These are phyloP conservation scores for Mamestra configurata DNA, from an alignment of 1,140 invertebrate genomes.

Conservation along the genomic window DNA sequence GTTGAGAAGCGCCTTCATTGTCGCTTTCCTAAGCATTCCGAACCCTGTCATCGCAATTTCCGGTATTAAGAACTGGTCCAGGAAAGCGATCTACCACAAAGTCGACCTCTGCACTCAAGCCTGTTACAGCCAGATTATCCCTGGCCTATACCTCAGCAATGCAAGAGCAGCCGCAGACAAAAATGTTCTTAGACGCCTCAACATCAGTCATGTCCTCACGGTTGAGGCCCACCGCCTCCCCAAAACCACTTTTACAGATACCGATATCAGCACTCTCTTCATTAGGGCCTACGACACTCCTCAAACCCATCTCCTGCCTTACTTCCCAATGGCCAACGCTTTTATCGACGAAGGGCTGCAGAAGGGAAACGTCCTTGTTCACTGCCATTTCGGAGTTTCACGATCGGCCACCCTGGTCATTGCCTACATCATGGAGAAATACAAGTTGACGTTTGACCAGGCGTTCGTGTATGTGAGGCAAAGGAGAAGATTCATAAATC, in stretches of 20 bases:
- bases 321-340: constrained; percentile 83
- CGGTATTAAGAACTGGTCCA: constrained; percentile 75
- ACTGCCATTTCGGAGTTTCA: constrained; percentile 98
- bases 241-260: constrained; percentile 73
- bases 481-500: constrained; percentile 96
- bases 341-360: constrained; percentile 81
- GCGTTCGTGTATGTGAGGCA: constrained; percentile 96
- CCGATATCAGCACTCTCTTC: constrained; percentile 78
- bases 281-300: constrained; percentile 84
- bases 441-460: constrained; percentile 95
- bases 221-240: constrained; percentile 77
- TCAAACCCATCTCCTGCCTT: constrained; percentile 80
- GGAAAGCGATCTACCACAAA: constrained; percentile 72
- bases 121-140: constrained; percentile 80
- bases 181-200: constrained; percentile 75
- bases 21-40: constrained; percentile 76
- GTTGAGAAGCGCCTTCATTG: constrained; percentile 77
- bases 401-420: constrained; percentile 98
- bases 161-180: constrained; percentile 76
- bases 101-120: constrained; percentile 81
- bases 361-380: constrained; percentile 93
- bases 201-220: constrained; percentile 84
- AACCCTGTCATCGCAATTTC: constrained; percentile 73
- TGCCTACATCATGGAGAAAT: constrained; percentile 97
- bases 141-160: constrained; percentile 83